Evolutionary conservation across 1,140 invertebrate species (phyloP), one percentile per base, ranked within the genome.

Genomic region (Manduca sexta): DNA sequence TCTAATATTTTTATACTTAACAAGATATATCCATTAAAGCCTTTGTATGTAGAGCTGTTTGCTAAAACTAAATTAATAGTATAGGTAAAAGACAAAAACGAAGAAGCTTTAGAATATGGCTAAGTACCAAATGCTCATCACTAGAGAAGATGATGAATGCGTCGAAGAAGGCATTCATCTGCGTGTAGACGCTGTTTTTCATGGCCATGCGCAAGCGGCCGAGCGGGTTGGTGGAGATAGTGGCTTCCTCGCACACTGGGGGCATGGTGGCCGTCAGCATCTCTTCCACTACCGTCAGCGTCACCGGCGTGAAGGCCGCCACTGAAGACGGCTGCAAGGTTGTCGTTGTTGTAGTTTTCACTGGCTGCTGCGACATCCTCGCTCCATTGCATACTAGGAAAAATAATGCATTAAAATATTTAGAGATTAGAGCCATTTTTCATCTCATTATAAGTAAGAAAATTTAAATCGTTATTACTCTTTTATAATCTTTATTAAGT

Each of bases 61-160:
- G n/a, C n/a, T n/a, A n/a, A n/a, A n/a, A n/a, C n/a, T n/a, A n/a
- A n/a, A n/a, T n/a, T n/a, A n/a, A n/a, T n/a, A n/a, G n/a, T n/a
- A n/a, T n/a, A n/a, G n/a, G n/a, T n/a, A n/a, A n/a, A n/a, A n/a
- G n/a, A n/a, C n/a, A n/a, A n/a, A n/a, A n/a, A n/a, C n/a, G n/a
- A n/a, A n/a, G n/a, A n/a, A n/a, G n/a, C n/a, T n/a, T n/a, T n/a
- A n/a, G n/a, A n/a, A n/a, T n/a, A n/a, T n/a, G n/a, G n/a, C n/a
- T n/a, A n/a, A n/a, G n/a, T 80, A 93, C 92, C 88, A 92, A 91
- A 84, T 95, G 94, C 58, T 94, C 93, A 65, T 95, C 94, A 46
- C 90, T 91, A 10, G 91, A 92, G 15, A 93, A 92, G 17, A 95
- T 81, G 40, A 95, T 89, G 57, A 93, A 94, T 0, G 92, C 94